phyloP scores from a whole-genome alignment of 2,113 vertebrate genomes.

The Rana temporaria region DNA sequence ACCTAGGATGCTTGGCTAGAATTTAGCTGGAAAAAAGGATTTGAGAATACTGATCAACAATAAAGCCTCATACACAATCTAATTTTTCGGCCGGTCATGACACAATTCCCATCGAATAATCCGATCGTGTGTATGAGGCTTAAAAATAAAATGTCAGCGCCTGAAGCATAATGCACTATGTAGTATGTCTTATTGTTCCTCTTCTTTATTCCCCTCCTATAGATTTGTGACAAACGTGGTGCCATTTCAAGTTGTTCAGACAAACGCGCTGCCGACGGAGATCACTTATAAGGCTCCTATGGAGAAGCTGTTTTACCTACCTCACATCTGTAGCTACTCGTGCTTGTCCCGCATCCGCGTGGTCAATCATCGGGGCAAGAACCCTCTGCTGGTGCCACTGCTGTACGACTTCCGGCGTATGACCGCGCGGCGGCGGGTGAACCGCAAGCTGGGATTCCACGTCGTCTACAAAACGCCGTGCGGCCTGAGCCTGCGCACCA shows the following conservation, averaged over 20 bases:
- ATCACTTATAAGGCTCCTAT: constrained; percentile 87
- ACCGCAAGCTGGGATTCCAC: constrained; percentile 97
- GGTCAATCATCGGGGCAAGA: constrained; percentile 80
- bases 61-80: too few relatives aligned
- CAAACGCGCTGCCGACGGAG: constrained; percentile 82
- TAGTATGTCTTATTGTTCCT: not conserved
- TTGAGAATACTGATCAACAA: too few relatives aligned
- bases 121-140: too few relatives aligned
- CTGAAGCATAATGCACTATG: not conserved
- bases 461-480: constrained; percentile 96
- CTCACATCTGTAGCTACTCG: constrained; percentile 81
- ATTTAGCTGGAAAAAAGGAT: too few relatives aligned
- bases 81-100: too few relatives aligned
- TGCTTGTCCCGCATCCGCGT: constrained; percentile 87
- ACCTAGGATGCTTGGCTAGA: too few relatives aligned
- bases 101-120: too few relatives aligned
- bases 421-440: constrained; percentile 89
- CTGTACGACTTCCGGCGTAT: constrained; percentile 95
- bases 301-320: constrained; percentile 92
- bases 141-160: too few relatives aligned
- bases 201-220: not conserved
- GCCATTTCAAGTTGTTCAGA: constrained; percentile 65
- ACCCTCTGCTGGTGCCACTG: constrained; percentile 90
- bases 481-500: constrained; percentile 90
- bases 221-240: not conserved